Conservation (phyloP, 2,113 vertebrate genomes). For the Nycticebus coucang region DNA sequence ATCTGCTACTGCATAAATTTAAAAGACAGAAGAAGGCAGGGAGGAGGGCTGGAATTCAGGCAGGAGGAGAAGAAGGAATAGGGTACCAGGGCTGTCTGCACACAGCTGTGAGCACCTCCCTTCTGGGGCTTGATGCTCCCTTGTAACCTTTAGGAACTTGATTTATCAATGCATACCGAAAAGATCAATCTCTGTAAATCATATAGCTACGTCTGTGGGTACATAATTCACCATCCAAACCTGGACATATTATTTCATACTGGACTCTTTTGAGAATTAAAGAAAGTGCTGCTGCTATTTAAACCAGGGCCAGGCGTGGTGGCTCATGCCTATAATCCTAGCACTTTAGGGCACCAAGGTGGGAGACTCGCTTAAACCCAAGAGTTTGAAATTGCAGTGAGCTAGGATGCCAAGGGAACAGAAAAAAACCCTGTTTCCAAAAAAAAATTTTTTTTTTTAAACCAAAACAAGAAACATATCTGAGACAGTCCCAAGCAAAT, state of each 20-base stretch:
- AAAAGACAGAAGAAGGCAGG: background rate
- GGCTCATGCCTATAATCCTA: too few relatives aligned
- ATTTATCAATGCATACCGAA: background rate
- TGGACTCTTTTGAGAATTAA: background rate
- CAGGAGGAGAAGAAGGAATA: background rate
- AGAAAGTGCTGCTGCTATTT: background rate
- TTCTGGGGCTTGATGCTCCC: background rate
- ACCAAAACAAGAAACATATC: background rate
- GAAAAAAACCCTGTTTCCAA: too few relatives aligned
- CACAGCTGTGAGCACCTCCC: rapidly evolving
- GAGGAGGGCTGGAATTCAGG: too few relatives aligned
- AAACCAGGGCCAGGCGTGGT: background rate
- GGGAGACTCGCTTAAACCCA: too few relatives aligned
- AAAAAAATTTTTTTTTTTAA: background rate
- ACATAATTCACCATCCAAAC: background rate
- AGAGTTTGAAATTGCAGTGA: too few relatives aligned
- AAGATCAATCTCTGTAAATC: background rate
- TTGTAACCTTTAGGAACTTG: background rate
- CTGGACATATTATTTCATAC: too few relatives aligned
- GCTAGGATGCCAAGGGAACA: too few relatives aligned
- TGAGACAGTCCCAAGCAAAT: background rate
- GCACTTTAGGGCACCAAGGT: too few relatives aligned
- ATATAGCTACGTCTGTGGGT: background rate
- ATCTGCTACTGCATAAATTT: background rate
- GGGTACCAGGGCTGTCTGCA: background rate